Conservation (phyloP, 2,888 invertebrate species). For the Ophioninae sp. region DNA sequence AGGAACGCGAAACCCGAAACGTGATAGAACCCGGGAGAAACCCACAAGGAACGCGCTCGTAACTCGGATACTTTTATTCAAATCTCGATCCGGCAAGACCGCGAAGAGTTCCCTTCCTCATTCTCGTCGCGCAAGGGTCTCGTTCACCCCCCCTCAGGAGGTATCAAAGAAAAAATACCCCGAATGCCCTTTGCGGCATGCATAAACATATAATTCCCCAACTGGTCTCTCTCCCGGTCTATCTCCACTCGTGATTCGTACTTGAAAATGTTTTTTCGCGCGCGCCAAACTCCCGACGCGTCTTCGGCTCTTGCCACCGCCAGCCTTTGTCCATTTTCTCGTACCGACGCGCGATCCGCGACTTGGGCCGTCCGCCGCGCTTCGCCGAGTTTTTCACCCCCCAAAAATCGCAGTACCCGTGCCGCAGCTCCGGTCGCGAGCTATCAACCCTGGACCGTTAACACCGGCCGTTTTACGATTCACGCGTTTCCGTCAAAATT, state of each 20-base stretch:
- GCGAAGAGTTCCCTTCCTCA: slow-evolving; percentile 61
- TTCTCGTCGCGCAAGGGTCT: slow-evolving; percentile 48
- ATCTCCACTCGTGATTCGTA: slow-evolving; percentile 60
- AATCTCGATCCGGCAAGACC: slow-evolving; percentile 75
- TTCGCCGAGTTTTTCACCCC: slow-evolving; percentile 12
- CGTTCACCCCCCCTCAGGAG: slow-evolving; percentile 43
- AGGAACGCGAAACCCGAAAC: slow-evolving; percentile 28
- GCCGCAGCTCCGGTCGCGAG: slow-evolving; percentile 5
- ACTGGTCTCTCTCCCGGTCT: slow-evolving; percentile 26
- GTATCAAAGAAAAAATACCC: slow-evolving; percentile 80
- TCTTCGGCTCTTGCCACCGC: background rate
- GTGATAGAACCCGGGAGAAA: slow-evolving; percentile 36
- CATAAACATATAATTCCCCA: slow-evolving; percentile 72
- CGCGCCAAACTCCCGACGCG: background rate
- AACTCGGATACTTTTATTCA: slow-evolving; percentile 79
- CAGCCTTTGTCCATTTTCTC: background rate
- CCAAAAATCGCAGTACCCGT: slow-evolving; percentile 27
- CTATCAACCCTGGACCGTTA: slow-evolving; percentile 16
- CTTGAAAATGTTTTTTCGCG: slow-evolving; percentile 57
- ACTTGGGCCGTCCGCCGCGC: background rate
- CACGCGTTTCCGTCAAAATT: no score
- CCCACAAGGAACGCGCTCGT: slow-evolving; percentile 37
- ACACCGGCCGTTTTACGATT: background rate
- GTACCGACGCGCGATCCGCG: background rate
- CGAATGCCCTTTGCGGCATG: slow-evolving; percentile 77